These are phyloP conservation scores for Notamacropus eugenii DNA, from an alignment of 2,797 vertebrate species.

Conservation along the genomic window DNA sequence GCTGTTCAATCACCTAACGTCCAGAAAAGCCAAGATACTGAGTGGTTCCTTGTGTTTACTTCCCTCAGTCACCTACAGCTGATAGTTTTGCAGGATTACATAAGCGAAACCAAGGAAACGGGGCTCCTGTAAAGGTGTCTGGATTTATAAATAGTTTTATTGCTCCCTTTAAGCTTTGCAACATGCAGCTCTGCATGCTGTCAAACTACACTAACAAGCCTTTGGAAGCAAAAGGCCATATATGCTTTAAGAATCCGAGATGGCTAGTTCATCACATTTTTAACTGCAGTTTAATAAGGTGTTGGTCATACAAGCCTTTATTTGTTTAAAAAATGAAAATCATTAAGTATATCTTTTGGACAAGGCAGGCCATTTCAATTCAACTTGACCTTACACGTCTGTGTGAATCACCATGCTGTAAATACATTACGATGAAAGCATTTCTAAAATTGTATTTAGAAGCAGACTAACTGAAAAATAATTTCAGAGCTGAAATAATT, in stretches of 20 bases:
- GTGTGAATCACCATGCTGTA: background rate
- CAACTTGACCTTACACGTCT: background rate
- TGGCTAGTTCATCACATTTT: background rate
- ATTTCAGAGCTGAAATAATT: background rate
- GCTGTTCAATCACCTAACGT: background rate
- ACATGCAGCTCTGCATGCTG: constrained; percentile 27
- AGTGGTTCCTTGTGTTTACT: constrained; percentile 44
- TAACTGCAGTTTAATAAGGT: constrained; percentile 16
- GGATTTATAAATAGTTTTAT: constrained; percentile 69
- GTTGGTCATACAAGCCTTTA: constrained; percentile 10
- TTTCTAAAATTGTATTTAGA: background rate
- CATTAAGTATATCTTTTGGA: background rate
- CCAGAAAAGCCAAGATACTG: constrained; percentile 25
- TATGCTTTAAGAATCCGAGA: background rate
- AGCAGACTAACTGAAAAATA: background rate
- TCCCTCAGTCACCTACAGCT: constrained; percentile 46
- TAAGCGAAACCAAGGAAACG: constrained; percentile 67
- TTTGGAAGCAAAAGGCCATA: constrained; percentile 2
- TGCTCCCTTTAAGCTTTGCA: constrained; percentile 66
- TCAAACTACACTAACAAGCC: constrained; percentile 9
- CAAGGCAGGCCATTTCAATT: background rate
- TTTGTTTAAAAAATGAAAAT: background rate
- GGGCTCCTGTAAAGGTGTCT: constrained; percentile 66
- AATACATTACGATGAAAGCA: background rate
- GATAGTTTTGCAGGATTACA: constrained; percentile 57